Evolutionary conservation across 2,797 vertebrate species (phyloP).

Genomic region (Gila robusta): DNA sequence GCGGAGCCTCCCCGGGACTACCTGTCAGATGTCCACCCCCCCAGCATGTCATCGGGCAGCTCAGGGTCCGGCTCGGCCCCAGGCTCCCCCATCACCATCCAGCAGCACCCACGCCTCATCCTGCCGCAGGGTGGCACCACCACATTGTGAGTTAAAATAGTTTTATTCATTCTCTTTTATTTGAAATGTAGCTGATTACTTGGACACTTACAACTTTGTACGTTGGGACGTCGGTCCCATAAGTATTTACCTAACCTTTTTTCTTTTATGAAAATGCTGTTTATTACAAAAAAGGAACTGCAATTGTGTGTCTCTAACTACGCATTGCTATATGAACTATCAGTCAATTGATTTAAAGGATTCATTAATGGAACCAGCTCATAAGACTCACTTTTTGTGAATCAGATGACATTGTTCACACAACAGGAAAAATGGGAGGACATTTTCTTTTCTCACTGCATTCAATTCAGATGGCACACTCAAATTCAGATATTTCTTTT

Average conservation of each 20-base stretch:
- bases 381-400: background rate
- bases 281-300: background rate
- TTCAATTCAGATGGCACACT: background rate
- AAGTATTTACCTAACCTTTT: background rate
- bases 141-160: conserved; percentile 87
- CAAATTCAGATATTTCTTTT: background rate
- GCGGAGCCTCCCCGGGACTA: conserved; percentile 87
- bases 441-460: background rate
- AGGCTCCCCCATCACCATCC: conserved; percentile 92
- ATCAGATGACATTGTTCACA: background rate
- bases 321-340: background rate
- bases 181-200: background rate
- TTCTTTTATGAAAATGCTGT: background rate
- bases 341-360: background rate
- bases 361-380: background rate
- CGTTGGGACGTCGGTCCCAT: background rate
- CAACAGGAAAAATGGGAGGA: background rate
- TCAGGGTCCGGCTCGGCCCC: conserved; percentile 94
- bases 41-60: conserved; percentile 94
- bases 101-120: conserved; percentile 89
- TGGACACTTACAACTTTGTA: background rate
- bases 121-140: conserved; percentile 86
- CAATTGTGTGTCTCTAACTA: background rate
- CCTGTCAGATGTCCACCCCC: conserved; percentile 89
- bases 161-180: background rate